Percentiles rank a stretch among this genome's conserved stretches.
Conservation (phyloP, 2,888 invertebrate genomes). For the Parnassius orleans region DNA sequence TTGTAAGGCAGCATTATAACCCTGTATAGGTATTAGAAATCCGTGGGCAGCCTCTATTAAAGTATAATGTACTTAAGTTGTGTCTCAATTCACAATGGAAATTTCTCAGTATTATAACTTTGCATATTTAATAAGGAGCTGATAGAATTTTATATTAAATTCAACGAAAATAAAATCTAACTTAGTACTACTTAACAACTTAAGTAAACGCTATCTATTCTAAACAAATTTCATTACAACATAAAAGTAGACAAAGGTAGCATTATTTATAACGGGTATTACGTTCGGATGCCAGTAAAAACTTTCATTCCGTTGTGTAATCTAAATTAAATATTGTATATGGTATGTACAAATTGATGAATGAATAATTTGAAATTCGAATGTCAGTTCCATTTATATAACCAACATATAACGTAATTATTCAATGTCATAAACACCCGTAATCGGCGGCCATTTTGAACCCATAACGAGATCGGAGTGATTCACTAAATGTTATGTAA, state of each 20-base stretch:
- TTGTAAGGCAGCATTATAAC: too few relatives aligned
- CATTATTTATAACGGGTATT: not conserved
- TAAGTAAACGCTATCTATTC: too few relatives aligned
- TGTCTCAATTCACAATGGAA: too few relatives aligned
- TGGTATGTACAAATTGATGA: constrained; percentile 2
- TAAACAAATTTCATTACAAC: not conserved
- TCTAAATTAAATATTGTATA: constrained; percentile 10
- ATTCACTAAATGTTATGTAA: constrained; percentile 1
- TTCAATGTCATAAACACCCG: constrained; percentile 15
- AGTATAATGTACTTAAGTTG: too few relatives aligned
- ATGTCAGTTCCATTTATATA: constrained; percentile 13
- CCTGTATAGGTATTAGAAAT: too few relatives aligned
- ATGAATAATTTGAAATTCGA: constrained; percentile 7
- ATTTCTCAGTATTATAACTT: too few relatives aligned
- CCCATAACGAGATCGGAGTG: constrained; percentile 14
- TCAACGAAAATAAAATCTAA: too few relatives aligned
- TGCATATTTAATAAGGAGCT: too few relatives aligned
- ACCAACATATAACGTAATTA: constrained; percentile 17
- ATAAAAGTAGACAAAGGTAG: not conserved
- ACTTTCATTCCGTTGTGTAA: constrained; percentile 1
- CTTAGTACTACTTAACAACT: too few relatives aligned
- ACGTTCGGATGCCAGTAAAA: constrained; percentile 6
- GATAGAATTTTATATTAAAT: too few relatives aligned
- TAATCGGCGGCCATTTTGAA: constrained; percentile 15
- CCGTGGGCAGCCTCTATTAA: too few relatives aligned